Conservation (phyloP, 2,888 invertebrate species). For the Entomobrya multifasciata region DNA sequence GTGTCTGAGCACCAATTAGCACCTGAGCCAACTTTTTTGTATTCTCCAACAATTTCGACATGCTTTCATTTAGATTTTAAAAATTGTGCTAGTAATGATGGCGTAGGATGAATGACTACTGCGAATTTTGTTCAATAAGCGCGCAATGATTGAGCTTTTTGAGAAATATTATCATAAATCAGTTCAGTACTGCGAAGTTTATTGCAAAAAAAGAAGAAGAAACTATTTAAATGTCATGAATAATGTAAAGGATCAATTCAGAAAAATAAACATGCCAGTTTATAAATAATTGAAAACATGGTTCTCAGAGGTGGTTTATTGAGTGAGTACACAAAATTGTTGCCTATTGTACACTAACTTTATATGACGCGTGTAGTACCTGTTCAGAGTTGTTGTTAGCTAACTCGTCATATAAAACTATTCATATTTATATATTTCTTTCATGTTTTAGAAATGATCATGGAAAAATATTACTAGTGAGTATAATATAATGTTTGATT, state of each 20-base stretch:
- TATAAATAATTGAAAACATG: too few species aligned
- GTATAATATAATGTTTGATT: conserved; percentile 1
- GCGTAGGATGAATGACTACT: neutral
- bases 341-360: neutral
- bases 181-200: neutral
- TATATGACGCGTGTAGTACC: neutral
- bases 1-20: conserved; percentile 10
- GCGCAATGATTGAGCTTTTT: conserved; percentile 10
- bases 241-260: neutral
- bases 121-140: neutral
- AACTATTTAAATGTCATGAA: too few species aligned
- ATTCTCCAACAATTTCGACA: too few species aligned
- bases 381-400: too few species aligned
- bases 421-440: too few species aligned
- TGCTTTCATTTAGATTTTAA: neutral
- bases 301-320: conserved; percentile 5
- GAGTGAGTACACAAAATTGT: neutral
- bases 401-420: too few species aligned
- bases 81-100: neutral
- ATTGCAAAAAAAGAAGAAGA: neutral
- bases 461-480: conserved; percentile 9
- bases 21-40: conserved; percentile 12
- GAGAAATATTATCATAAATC: conserved; percentile 4
- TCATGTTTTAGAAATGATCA: too few species aligned
- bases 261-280: conserved; percentile 16